These are phyloP conservation scores for Rhabdornis inornatus DNA, from an alignment of 2,113 vertebrate genomes.

Conservation along the genomic window DNA sequence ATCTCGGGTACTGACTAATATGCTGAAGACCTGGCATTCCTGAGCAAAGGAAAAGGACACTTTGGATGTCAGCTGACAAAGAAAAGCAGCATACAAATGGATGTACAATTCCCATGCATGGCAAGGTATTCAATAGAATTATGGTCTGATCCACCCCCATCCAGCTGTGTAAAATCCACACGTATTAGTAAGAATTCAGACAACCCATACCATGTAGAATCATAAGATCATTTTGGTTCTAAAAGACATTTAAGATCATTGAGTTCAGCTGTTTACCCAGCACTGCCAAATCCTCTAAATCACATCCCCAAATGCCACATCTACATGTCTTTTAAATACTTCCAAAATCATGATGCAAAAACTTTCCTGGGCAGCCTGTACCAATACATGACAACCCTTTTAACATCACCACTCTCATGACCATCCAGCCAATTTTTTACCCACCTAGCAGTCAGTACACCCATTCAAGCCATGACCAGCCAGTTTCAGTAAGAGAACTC, in stretches of 20 bases:
- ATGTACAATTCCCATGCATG: accelerated
- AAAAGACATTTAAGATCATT: neutral
- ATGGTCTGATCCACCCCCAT: accelerated
- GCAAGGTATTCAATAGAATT: neutral
- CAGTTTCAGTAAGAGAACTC: neutral
- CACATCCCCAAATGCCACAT: neutral
- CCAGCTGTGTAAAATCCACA: neutral
- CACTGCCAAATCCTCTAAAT: neutral
- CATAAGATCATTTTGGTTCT: neutral
- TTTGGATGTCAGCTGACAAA: neutral
- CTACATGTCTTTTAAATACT: neutral
- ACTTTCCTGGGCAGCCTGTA: neutral
- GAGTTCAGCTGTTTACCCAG: neutral
- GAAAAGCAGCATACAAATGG: neutral
- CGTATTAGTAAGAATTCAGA: neutral
- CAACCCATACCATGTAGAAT: too few species aligned
- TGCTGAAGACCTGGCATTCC: neutral
- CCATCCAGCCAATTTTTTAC: neutral
- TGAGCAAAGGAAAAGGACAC: neutral
- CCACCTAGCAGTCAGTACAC: too few species aligned
- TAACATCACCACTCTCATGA: neutral
- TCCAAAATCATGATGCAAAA: neutral
- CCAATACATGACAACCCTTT: neutral
- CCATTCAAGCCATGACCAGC: neutral
- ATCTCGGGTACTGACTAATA: neutral